Conservation (phyloP, 2,797 vertebrate genomes). For the Sebastes cheni region DNA sequence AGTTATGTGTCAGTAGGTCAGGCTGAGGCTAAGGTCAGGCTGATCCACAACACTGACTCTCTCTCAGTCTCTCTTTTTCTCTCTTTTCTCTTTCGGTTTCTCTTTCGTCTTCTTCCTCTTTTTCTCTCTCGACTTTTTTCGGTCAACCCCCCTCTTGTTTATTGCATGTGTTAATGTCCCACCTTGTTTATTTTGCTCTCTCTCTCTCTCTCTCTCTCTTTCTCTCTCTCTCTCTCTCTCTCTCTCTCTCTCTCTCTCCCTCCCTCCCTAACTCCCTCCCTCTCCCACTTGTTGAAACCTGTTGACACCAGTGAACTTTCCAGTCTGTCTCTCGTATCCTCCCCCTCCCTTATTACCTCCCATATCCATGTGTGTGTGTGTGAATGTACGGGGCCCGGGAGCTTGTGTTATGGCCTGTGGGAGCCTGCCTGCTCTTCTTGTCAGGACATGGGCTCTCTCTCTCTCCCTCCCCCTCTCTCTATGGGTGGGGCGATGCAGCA, state of each 20-base stretch:
- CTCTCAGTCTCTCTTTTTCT: not conserved
- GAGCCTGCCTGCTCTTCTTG: slow-evolving; percentile 61
- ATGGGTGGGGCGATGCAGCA: slow-evolving; percentile 30
- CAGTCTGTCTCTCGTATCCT: not conserved
- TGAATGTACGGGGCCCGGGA: not conserved
- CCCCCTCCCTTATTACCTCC: not conserved
- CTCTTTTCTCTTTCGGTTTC: not conserved
- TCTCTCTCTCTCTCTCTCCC: not conserved
- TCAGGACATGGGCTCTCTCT: slow-evolving; percentile 32
- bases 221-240: not conserved
- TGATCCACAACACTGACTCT: not conserved
- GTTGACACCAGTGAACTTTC: slow-evolving; percentile 44
- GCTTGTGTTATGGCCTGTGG: slow-evolving; percentile 56
- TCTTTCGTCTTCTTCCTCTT: not conserved
- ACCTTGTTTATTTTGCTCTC: not conserved
- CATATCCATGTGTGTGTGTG: not conserved
- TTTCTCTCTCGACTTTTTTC: not conserved
- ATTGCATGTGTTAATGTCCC: not conserved
- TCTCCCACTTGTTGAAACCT: slow-evolving; percentile 3
- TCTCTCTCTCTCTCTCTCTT: not conserved
- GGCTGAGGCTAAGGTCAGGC: slow-evolving; percentile 27
- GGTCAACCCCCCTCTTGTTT: not conserved
- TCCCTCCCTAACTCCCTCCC: not conserved
- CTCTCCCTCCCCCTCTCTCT: not conserved
- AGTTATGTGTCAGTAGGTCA: slow-evolving; percentile 50